Conservation (phyloP, 2,113 vertebrate species). For the Zosterops lateralis region DNA sequence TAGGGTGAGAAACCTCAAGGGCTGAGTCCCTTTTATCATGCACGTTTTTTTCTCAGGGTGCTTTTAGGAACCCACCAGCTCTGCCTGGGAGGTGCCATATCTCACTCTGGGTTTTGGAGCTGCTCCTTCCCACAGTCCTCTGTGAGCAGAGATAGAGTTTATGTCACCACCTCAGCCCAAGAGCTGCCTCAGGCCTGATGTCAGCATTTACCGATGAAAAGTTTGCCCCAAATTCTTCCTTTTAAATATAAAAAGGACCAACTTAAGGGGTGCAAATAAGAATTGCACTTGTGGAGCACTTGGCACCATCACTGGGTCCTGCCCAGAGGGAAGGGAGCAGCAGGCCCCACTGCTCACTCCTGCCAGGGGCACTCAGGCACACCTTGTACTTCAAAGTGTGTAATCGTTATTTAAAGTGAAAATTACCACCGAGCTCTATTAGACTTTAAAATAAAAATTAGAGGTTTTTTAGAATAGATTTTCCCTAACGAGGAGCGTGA, state of each 20-base stretch:
- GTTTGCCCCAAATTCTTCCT: neutral
- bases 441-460: slow-evolving; percentile 62
- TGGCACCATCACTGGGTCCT: rapidly evolving
- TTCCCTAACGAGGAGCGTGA: slow-evolving; percentile 64
- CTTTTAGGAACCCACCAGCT: neutral
- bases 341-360: rapidly evolving
- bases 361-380: neutral
- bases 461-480: slow-evolving; percentile 62
- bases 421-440: slow-evolving; percentile 23
- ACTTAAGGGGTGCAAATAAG: rapidly evolving
- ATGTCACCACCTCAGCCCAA: neutral
- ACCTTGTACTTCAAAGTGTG: neutral
- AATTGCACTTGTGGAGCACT: neutral
- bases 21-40: neutral
- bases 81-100: neutral
- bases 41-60: neutral
- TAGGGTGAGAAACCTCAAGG: neutral
- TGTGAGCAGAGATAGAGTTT: neutral
- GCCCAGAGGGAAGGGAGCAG: neutral
- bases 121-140: neutral
- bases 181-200: neutral
- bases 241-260: neutral
- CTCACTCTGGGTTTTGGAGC: rapidly evolving
- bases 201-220: neutral
- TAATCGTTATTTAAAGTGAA: slow-evolving; percentile 53